A percentile compares a stretch with the other conserved stretches of the same genome.
Conservation (phyloP, 2,113 vertebrate genomes). For the Pituophis catenifer region DNA sequence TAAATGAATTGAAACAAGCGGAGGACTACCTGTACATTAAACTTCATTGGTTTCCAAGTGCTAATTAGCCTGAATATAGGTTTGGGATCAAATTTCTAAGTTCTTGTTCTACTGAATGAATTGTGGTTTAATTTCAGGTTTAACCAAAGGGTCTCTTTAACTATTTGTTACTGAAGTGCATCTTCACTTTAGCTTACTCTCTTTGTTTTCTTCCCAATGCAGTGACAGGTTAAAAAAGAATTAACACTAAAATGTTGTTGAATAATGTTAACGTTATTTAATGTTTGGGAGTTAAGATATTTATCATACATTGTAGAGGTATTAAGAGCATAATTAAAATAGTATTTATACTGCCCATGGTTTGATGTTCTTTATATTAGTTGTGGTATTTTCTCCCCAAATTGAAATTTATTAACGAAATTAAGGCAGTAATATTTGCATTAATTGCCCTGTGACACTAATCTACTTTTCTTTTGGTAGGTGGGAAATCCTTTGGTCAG, state of each 20-base stretch:
- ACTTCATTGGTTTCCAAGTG: neutral
- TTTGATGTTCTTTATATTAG: slow-evolving; percentile 23
- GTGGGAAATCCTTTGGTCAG: slow-evolving; percentile 96
- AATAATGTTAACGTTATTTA: neutral
- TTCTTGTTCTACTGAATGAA: neutral
- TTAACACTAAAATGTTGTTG: neutral
- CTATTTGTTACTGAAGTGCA: neutral
- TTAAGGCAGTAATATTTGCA: neutral
- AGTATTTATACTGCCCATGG: neutral
- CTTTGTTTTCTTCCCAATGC: neutral
- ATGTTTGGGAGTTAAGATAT: neutral
- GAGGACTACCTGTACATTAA: neutral
- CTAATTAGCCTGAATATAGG: neutral
- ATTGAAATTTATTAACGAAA: neutral
- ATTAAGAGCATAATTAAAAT: neutral
- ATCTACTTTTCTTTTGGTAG: slow-evolving; percentile 68
- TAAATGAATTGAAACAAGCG: neutral
- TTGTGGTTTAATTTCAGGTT: neutral
- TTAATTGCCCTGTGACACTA: neutral
- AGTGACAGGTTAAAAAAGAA: slow-evolving; percentile 1
- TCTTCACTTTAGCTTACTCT: neutral
- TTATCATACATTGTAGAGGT: neutral
- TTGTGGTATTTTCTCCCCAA: neutral
- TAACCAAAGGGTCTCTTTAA: neutral
- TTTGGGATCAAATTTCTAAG: neutral